Conservation (phyloP, 2,888 invertebrate genomes). For the Agelastica alni region DNA sequence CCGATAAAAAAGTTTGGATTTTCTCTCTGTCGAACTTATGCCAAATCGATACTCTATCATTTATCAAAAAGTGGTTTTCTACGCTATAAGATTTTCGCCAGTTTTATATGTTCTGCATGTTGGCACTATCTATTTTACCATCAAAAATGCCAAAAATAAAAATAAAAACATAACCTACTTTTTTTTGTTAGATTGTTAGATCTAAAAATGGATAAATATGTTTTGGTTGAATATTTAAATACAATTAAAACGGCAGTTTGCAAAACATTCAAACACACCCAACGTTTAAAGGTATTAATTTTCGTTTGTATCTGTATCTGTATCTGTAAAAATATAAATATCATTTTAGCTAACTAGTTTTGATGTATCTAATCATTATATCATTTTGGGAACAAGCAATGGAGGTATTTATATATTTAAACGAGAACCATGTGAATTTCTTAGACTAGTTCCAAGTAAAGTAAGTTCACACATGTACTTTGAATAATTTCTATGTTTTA, state of each 20-base stretch:
- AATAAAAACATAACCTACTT: conserved; percentile 33
- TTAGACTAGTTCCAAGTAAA: conserved; percentile 79
- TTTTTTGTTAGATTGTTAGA: conserved; percentile 10
- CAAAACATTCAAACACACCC: conserved; percentile 67
- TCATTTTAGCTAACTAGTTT: conserved; percentile 74
- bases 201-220: conserved; percentile 43
- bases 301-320: too few relatives aligned
- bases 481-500: too few relatives aligned
- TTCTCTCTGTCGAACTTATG: background rate
- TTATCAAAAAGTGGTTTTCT: conserved; percentile 4
- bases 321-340: too few relatives aligned
- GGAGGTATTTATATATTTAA: conserved; percentile 81
- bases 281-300: conserved; percentile 79
- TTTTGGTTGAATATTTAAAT: conserved; percentile 48
- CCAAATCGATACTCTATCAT: background rate
- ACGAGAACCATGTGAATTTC: conserved; percentile 72
- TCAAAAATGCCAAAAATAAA: conserved; percentile 21
- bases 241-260: conserved; percentile 64
- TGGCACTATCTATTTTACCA: background rate
- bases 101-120: conserved; percentile 2
- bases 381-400: conserved; percentile 80
- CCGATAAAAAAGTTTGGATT: background rate
- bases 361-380: conserved; percentile 71
- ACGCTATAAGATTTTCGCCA: background rate
- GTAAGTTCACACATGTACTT: too few relatives aligned